Evolutionary conservation across 2,888 invertebrate species (phyloP).

Genomic region (Patella caerulea): DNA sequence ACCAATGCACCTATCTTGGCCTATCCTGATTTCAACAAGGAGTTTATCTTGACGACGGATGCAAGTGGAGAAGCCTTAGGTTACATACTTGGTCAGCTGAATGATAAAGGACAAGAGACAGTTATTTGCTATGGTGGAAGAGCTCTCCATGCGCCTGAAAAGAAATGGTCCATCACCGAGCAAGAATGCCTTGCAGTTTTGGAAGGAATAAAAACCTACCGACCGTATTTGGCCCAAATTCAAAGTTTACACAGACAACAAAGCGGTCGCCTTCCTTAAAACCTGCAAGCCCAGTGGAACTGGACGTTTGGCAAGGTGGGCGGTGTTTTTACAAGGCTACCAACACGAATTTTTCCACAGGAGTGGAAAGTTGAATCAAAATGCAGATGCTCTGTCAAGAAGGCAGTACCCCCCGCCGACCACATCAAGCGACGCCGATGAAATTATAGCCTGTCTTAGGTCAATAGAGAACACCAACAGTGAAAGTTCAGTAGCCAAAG

Average conservation of each 20-base stretch:
- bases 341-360: constrained; percentile 16
- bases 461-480: neutral
- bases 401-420: constrained; percentile 9
- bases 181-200: constrained; percentile 40
- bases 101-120: too few species aligned
- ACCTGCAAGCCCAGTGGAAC: constrained; percentile 31
- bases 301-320: constrained; percentile 33
- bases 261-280: constrained; percentile 35
- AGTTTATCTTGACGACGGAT: constrained; percentile 36
- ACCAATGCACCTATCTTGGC: constrained; percentile 35
- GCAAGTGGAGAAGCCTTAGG: constrained; percentile 34
- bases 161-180: constrained; percentile 35
- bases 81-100: constrained; percentile 32
- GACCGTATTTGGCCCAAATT: constrained; percentile 39
- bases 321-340: constrained; percentile 20
- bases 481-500: neutral
- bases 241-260: constrained; percentile 41
- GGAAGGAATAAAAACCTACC: constrained; percentile 38
- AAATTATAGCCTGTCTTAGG: neutral
- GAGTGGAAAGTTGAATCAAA: constrained; percentile 25
- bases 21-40: constrained; percentile 34
- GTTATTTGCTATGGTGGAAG: constrained; percentile 34
- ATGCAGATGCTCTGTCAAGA: constrained; percentile 32
- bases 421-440: neutral
- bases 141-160: constrained; percentile 32